Base-by-base conservation (phyloP, 2,113 vertebrate species). In the Rallus limicola region DNA sequence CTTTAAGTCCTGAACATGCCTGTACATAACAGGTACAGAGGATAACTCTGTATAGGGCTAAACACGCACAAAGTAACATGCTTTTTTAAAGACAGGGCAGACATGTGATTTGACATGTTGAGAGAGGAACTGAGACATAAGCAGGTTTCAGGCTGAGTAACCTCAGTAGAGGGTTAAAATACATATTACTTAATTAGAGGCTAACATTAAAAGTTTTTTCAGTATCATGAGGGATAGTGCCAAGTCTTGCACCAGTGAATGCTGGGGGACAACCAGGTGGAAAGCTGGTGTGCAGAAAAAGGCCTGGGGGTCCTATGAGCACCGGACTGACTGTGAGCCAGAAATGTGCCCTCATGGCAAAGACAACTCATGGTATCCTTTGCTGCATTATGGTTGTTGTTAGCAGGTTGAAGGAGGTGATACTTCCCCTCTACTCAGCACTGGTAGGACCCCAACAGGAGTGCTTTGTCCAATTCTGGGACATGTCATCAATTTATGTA, bases 301-400 rank as follows among this genome's bases (percentile, higher is more conserved):
- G 8, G 17, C 23, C 14, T 11, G n/a, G 34, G 34, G 11, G 5
- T 63, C 36, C 25, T 38, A 19, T 50, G 23, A 14, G 19, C 4
- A 44, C 21, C 23, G 15, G 44, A 46, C 44, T 46, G 17, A 64
- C 21, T 36, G 2, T 1, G 17, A 78, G 28, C 24, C 80, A n/a
- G 21, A 23, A 52, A 13, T 1, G 4, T 23, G 44, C 5, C 29
- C 36, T 28, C 18, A 31, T 0, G 0, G 16, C 56, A 34, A 74
- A 55, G 36, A 38, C 0, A 7, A 8, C 12, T 36, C 8, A 8
- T 19, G 23, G 7, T 25, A 3, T 25, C 16, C 33, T 72, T 26
- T 55, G 44, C 28, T 85, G n/a, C 5, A 4, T n/a, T 33, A 18
- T 5, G 17, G 25, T 5, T 1, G 6, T 1, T 29, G 23, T 7